These are phyloP conservation scores for Dexiosoma caninum DNA, from an alignment of 2,888 invertebrate genomes.

Conservation along the genomic window DNA sequence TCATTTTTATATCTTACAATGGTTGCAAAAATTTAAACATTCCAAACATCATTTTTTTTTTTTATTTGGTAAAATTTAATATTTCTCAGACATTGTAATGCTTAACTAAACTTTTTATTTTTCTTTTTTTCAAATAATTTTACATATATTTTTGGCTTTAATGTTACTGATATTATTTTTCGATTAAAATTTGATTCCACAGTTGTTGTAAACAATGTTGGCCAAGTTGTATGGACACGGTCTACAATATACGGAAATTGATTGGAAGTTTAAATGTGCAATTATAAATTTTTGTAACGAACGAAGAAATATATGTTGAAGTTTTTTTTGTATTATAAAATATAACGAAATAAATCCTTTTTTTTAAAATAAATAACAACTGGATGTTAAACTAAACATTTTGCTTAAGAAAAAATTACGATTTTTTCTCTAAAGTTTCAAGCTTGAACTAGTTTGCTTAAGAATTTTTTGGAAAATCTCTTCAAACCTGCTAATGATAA, in stretches of 20 bases:
- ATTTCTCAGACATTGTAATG: not conserved
- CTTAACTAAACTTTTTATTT: not conserved
- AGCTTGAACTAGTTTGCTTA: no score
- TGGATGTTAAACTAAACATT: not conserved
- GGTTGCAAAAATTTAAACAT: not conserved
- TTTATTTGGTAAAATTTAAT: not conserved
- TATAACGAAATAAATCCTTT: not conserved
- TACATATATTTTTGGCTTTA: constrained; percentile 23
- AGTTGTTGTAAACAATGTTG: constrained; percentile 73
- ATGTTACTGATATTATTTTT: constrained; percentile 2
- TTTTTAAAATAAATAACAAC: not conserved
- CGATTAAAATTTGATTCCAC: constrained; percentile 41
- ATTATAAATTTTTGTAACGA: constrained; percentile 43
- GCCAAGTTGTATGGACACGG: constrained; percentile 74
- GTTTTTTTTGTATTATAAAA: not conserved
- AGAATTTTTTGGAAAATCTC: no score
- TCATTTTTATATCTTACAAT: not conserved
- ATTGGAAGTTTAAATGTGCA: constrained; percentile 43
- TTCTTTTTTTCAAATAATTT: not conserved
- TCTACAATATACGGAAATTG: constrained; percentile 71
- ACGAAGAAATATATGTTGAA: not conserved
- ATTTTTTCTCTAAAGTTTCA: no score
- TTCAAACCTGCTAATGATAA: no score
- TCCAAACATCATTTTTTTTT: not conserved
- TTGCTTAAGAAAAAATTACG: no score